Percentiles rank a stretch among this genome's conserved stretches.
phyloP scores from a whole-genome alignment of 2,888 invertebrate species.

The Serripes groenlandicus region DNA sequence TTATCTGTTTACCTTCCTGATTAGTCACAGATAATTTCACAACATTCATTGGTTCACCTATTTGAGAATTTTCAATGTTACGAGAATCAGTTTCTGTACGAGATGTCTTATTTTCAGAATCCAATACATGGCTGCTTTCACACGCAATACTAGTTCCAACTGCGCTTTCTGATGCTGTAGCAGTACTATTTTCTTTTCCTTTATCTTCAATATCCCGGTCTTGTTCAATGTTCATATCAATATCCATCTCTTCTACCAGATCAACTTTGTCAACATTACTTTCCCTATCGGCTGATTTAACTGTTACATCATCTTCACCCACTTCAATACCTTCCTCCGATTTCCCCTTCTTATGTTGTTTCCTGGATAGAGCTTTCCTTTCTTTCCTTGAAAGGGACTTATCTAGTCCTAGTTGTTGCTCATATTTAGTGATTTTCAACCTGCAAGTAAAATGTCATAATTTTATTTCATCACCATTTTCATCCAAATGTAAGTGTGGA shows the following conservation, averaged over 20 bases:
- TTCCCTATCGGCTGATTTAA: not conserved
- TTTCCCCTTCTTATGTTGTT: constrained; percentile 48
- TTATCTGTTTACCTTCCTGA: not conserved
- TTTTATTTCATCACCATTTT: too few species aligned
- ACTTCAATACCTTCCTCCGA: not conserved
- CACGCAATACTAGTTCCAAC: not conserved
- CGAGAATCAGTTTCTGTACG: not conserved
- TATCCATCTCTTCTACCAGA: not conserved
- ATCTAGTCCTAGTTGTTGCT: constrained; percentile 78
- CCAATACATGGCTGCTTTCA: too few species aligned
- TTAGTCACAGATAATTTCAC: not conserved
- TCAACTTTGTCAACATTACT: not conserved
- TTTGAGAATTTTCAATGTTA: not conserved
- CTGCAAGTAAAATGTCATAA: too few species aligned
- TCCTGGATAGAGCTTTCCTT: constrained; percentile 57
- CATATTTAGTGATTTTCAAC: constrained; percentile 79
- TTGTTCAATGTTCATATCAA: not conserved
- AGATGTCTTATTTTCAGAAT: not conserved
- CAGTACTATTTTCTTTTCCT: not conserved
- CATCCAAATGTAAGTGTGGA: too few species aligned
- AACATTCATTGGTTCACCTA: too few species aligned
- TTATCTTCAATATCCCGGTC: not conserved
- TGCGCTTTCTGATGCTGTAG: not conserved
- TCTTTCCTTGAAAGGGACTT: constrained; percentile 51
- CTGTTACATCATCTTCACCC: not conserved